Percentiles rank a stretch among this genome's conserved stretches.
These are phyloP conservation scores for Lysandra coridon DNA, from an alignment of 2,888 invertebrate genomes.

Conservation along the genomic window DNA sequence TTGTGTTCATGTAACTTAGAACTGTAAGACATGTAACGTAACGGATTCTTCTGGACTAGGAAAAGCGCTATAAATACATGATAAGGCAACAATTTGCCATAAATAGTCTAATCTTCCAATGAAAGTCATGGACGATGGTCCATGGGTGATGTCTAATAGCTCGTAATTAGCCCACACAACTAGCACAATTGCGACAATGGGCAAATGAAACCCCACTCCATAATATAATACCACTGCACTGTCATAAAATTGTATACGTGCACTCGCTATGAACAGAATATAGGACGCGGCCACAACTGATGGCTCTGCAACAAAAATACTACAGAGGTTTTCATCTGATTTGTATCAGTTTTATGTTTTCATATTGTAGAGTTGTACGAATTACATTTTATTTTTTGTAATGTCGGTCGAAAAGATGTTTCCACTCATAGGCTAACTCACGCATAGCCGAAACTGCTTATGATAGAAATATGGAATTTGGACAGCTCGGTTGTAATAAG, in stretches of 20 bases:
- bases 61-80: conserved; percentile 7
- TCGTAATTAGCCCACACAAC: conserved; percentile 71
- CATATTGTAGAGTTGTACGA: background rate
- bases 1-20: background rate
- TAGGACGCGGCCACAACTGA: conserved; percentile 16
- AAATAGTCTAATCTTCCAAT: conserved; percentile 31
- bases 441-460: too few relatives aligned
- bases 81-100: background rate
- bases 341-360: background rate
- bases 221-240: conserved; percentile 30
- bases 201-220: conserved; percentile 68
- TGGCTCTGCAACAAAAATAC: background rate
- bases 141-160: conserved; percentile 66
- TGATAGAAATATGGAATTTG: background rate
- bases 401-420: background rate
- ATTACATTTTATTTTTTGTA: background rate
- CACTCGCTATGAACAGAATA: conserved; percentile 20
- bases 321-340: conserved; percentile 5
- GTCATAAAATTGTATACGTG: conserved; percentile 28
- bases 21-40: background rate
- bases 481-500: background rate
- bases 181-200: conserved; percentile 76
- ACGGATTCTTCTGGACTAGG: background rate
- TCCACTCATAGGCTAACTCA: background rate
- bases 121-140: conserved; percentile 44